Evolutionary conservation across 1,140 invertebrate species (phyloP).

Genomic region (Daktulosphaira vitifoliae): DNA sequence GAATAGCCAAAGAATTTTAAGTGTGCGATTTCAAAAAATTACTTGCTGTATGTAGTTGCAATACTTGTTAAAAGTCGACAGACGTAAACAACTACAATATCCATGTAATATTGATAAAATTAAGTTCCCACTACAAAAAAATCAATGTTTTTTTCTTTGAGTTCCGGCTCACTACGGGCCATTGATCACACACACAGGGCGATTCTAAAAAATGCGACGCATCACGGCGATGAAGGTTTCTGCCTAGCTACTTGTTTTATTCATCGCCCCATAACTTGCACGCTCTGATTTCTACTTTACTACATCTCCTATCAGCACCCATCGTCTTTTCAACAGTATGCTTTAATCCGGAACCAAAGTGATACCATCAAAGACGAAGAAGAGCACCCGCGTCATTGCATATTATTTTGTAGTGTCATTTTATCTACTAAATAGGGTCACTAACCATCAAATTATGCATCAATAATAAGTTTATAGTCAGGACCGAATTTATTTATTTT

Average conservation of each 20-base stretch:
- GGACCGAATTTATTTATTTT: too few relatives aligned
- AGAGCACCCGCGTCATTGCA: not conserved
- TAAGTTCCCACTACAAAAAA: too few relatives aligned
- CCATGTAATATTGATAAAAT: too few relatives aligned
- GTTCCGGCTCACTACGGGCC: conserved; percentile 19
- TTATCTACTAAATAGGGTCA: not conserved
- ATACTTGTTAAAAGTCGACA: too few relatives aligned
- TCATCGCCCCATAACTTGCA: conserved; percentile 15
- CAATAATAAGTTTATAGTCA: too few relatives aligned
- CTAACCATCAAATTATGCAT: too few relatives aligned
- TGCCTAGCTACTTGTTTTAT: conserved; percentile 10
- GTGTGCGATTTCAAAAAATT: too few relatives aligned
- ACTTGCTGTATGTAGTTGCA: too few relatives aligned
- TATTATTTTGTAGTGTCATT: conserved; percentile 23
- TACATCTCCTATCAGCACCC: too few relatives aligned
- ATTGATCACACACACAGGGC: conserved; percentile 15
- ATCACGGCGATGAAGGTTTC: not conserved
- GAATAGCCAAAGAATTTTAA: too few relatives aligned
- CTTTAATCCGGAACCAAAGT: conserved; percentile 13
- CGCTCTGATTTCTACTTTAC: conserved; percentile 15
- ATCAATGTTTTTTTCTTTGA: too few relatives aligned
- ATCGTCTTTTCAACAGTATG: not conserved
- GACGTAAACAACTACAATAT: too few relatives aligned
- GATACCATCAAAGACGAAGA: not conserved
- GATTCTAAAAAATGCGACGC: not conserved